Base-by-base conservation (phyloP, 1,140 invertebrate genomes). In the Drosophila jambulina region DNA sequence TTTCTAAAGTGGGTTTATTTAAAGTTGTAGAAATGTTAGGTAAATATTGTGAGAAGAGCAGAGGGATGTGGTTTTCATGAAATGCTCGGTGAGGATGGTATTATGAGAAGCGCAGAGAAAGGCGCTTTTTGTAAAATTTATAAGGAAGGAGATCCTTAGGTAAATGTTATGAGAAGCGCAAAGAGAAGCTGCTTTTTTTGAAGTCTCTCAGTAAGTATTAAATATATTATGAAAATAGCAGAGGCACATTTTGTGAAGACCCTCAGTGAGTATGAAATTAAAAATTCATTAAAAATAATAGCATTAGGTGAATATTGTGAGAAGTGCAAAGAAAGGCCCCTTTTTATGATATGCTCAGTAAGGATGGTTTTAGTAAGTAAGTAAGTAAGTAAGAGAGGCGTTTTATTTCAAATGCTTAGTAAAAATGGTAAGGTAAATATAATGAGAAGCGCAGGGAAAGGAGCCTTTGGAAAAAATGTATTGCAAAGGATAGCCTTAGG, bases 1-100 rank as follows among this genome's bases (percentile, higher is more conserved):
- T 38, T 68, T 38, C 19, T 12, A 10, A 67, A 67, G 23, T 27
- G 48, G 19, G 38, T 40, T 48, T 62, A 23, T 32, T 40, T 38
- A 38, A 21, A 17, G 23, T 23, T 17, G 13, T 15, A 40, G 19
- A 58, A 58, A 58, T 36, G 15, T 27, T 12, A 13, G 23, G 32
- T 62, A 62, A 17, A 36, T 36, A 9, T 29, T 46, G 0, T 27
- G 17, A 57, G 13, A 57, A 56, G 25, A 0, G 13, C n/a, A 19
- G 45, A 62, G n/a, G 23, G 12, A 29, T 6, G 42, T 0, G 5
- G 0, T 4, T 46, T 4, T 25, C 8, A 5, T 32, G 13, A 21
- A n/a, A 23, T 43, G 3, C 10, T 43, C 3, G 4, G 19, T 4
- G 8, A 43, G 42, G 10, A 21, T 45, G 10, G 21, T 15, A 46